Base-by-base conservation (phyloP, 1,140 invertebrate species). In the Nebria ingens region DNA sequence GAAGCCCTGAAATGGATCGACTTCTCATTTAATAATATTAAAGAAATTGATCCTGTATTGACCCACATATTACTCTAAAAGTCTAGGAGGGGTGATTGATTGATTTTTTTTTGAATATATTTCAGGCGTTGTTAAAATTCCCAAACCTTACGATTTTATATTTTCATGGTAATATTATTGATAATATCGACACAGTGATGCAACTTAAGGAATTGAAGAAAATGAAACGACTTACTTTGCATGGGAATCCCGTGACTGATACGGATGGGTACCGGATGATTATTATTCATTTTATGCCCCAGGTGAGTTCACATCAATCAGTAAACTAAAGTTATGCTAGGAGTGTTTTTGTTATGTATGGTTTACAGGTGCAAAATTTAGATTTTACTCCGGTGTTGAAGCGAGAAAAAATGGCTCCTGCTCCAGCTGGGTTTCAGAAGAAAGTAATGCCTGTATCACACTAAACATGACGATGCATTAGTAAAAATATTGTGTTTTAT, bases 91-190 rank as follows among this genome's bases (percentile, higher is more conserved):
- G 4, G 15, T 6, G 38, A 19, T 49, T 20, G 4, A 15, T 52
- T 20, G 9, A 52, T 52, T 22, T 15, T 40, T 9, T 50, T 50
- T 17, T 15, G 45, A 50, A 50, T 20, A 52, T 20, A 21, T 59
- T 59, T 54, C 34, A 67, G 64, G 57, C 56, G 50, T 59, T 71
- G 38, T 53, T 68, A 42, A 63, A 64, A 57, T 70, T 69, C 61
- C 61, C 63, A 54, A 57, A 66, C 21, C 55, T 73, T 57, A 65
- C 67, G 59, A 71, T 73, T 55, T 23, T 70, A 1, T 65, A 79
- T 59, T 65, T 80, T 11, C 77, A 79, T 52, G 76, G 75, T 0
- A 80, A 80, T 57, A 66, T 69, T 12, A 76, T 80, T 25, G 61
- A 65, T 0, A 65, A 71, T 49, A 60, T 78, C 1, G 64, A 68